Conservation (phyloP, 2,888 invertebrate species). For the Drepanosiphum platanoidis region DNA sequence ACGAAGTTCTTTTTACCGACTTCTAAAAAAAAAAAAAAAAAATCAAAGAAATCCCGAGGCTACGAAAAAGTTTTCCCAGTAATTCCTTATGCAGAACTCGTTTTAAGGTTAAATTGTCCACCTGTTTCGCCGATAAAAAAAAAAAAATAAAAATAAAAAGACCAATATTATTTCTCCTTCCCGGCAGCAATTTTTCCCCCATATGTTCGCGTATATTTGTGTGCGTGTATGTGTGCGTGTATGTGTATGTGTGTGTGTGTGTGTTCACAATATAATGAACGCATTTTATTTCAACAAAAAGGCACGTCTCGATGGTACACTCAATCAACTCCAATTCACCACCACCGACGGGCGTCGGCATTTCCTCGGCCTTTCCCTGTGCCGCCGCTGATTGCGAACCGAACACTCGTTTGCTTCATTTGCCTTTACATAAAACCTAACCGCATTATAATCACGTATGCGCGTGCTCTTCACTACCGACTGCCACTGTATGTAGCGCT, state of each 20-base stretch:
- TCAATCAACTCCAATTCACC: conserved; percentile 62
- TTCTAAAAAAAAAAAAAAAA: conserved; percentile 41
- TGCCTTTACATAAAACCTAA: conserved; percentile 61
- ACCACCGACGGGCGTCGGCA: conserved; percentile 46
- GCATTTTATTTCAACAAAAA: conserved; percentile 62
- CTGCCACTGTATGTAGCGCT: background rate
- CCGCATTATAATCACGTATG: conserved; percentile 61
- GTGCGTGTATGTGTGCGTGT: background rate
- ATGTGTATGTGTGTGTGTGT: conserved; percentile 8
- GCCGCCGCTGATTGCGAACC: conserved; percentile 58
- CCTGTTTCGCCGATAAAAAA: conserved; percentile 36
- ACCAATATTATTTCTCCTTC: conserved; percentile 53
- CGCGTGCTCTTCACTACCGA: conserved; percentile 47
- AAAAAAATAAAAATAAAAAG: conserved; percentile 26
- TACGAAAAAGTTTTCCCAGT: background rate
- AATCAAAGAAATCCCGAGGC: conserved; percentile 50
- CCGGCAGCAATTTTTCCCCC: conserved; percentile 47
- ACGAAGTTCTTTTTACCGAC: conserved; percentile 31
- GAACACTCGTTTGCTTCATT: conserved; percentile 62
- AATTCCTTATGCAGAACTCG: conserved; percentile 61
- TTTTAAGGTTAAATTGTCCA: conserved; percentile 60
- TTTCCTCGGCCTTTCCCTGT: conserved; percentile 53
- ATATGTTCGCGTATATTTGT: background rate
- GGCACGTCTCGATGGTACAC: conserved; percentile 62
- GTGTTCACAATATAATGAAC: conserved; percentile 58